Evolutionary conservation across 2,888 invertebrate species (phyloP).

Genomic region (Orgyia antiqua): DNA sequence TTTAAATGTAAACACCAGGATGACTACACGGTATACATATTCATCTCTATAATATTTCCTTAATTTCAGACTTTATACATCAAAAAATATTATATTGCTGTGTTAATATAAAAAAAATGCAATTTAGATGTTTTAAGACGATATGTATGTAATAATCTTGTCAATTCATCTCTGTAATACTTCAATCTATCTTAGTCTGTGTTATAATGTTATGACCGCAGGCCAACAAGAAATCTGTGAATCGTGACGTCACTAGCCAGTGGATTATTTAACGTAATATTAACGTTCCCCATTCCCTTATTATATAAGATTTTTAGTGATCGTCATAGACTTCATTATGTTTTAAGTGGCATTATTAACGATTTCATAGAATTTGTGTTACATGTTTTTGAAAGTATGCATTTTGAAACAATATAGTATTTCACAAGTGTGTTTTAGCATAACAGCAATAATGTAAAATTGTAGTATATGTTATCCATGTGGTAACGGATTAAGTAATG

Average conservation of each 20-base stretch:
- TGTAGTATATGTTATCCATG: too few species aligned
- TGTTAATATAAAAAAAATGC: too few species aligned
- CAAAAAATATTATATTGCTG: too few species aligned
- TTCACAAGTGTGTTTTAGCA: too few species aligned
- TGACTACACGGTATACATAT: conserved; percentile 1
- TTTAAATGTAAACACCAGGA: conserved; percentile 17
- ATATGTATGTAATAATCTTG: conserved; percentile 18
- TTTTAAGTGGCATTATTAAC: neutral
- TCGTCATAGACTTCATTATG: neutral
- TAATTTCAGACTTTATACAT: neutral
- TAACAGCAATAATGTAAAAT: too few species aligned
- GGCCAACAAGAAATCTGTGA: conserved; percentile 9
- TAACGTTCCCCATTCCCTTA: neutral
- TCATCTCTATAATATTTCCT: neutral
- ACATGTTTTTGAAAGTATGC: neutral
- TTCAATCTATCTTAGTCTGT: conserved; percentile 22
- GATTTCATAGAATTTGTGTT: neutral
- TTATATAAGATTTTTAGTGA: neutral
- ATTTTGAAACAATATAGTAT: too few species aligned
- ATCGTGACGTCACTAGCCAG: conserved; percentile 17
- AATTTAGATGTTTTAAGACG: conserved; percentile 6
- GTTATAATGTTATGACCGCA: conserved; percentile 16
- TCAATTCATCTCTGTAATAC: conserved; percentile 20
- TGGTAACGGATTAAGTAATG: too few species aligned
- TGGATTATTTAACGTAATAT: conserved; percentile 5